These are phyloP conservation scores for Aspidiotus destructor DNA, from an alignment of 2,888 invertebrate genomes.

Conservation along the genomic window DNA sequence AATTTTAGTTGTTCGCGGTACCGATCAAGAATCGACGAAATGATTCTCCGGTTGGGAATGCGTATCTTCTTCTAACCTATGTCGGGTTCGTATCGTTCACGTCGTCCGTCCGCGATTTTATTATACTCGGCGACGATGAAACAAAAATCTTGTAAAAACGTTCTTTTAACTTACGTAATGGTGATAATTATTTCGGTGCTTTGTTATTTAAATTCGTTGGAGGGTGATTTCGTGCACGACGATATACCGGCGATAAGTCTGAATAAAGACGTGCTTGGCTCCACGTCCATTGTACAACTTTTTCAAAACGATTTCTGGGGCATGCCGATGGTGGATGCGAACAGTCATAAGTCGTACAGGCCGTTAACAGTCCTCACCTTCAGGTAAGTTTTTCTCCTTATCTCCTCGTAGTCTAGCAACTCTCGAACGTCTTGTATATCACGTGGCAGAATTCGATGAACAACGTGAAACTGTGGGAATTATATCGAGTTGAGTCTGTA, in stretches of 20 bases:
- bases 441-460: no score
- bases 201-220: constrained; percentile 63
- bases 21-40: no score
- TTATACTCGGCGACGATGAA: not conserved
- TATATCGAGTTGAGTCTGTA: no score
- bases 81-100: not conserved
- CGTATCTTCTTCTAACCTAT: not conserved
- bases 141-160: constrained; percentile 11
- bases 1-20: no score
- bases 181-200: constrained; percentile 46
- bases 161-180: constrained; percentile 30
- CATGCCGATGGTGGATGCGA: constrained; percentile 69
- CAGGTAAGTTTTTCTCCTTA: constrained; percentile 49
- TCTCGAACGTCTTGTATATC: no score
- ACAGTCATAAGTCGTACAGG: constrained; percentile 78
- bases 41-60: no score
- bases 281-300: constrained; percentile 52
- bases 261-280: constrained; percentile 69
- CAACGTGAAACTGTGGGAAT: no score
- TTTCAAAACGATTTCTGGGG: constrained; percentile 82
- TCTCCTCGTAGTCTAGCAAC: no score
- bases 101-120: not conserved
- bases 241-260: constrained; percentile 74
- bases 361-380: constrained; percentile 74
- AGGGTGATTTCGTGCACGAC: constrained; percentile 78